A percentile compares a stretch with the other conserved stretches of the same genome.
phyloP scores from a whole-genome alignment of 1,140 invertebrate species.

The Bombus picipes region DNA sequence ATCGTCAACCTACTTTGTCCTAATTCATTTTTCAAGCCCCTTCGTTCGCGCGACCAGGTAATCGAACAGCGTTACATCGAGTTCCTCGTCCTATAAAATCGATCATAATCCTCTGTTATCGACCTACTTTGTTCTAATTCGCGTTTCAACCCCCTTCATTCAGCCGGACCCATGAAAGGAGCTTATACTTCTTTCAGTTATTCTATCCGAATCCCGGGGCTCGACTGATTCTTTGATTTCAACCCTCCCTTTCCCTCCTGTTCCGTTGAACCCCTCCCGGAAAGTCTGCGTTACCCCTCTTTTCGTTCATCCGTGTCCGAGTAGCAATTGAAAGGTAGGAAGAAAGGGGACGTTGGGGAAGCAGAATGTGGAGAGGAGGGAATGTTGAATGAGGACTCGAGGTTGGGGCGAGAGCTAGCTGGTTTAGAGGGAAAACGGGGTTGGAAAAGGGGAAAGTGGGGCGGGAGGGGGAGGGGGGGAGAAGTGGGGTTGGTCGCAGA shows the following conservation, averaged over 20 bases:
- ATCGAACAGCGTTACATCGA: neutral
- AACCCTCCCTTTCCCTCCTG: neutral
- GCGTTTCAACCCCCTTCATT: conserved; percentile 12
- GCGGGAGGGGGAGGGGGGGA: conserved; percentile 16
- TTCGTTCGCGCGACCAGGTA: neutral
- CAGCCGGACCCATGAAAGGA: neutral
- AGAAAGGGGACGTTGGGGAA: conserved; percentile 34
- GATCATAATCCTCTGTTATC: neutral
- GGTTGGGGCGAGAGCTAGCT: conserved; percentile 45
- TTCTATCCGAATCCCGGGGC: conserved; percentile 3
- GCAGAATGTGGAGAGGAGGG: conserved; percentile 54
- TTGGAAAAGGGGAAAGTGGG: conserved; percentile 9
- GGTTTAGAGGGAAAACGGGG: neutral
- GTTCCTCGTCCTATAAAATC: neutral
- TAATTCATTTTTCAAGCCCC: neutral
- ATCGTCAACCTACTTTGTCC: neutral
- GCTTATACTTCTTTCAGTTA: neutral
- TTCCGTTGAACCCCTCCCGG: no score
- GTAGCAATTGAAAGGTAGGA: conserved; percentile 25
- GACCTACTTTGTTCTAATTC: conserved; percentile 12
- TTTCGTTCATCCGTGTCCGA: conserved; percentile 41
- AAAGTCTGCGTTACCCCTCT: conserved; percentile 8
- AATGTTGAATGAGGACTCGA: conserved; percentile 76
- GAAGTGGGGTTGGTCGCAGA: neutral
- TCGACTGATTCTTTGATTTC: conserved; percentile 17